phyloP scores from a whole-genome alignment of 2,113 vertebrate species.

The Melozone crissalis region DNA sequence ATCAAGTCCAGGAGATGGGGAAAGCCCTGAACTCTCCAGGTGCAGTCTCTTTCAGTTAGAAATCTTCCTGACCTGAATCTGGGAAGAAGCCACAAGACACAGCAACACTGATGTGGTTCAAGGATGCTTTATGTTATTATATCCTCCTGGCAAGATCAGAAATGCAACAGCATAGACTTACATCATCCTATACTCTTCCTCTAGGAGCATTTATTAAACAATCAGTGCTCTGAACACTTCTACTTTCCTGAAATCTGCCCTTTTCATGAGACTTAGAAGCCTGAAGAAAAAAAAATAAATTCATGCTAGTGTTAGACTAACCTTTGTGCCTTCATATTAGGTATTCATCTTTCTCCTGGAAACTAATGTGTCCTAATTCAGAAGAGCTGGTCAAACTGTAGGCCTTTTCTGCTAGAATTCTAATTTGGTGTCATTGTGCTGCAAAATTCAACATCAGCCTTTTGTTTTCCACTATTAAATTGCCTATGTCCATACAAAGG shows the following conservation, averaged over 20 bases:
- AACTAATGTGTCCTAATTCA: background rate
- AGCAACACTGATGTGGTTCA: background rate
- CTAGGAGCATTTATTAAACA: background rate
- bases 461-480: background rate
- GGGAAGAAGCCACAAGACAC: background rate
- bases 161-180: background rate
- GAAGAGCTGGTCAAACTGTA: background rate
- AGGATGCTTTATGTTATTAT: background rate
- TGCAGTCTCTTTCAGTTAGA: constrained; percentile 22
- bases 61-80: constrained; percentile 55
- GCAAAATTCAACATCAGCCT: background rate
- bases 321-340: background rate
- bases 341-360: background rate
- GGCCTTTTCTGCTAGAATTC: background rate
- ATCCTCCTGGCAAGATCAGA: background rate
- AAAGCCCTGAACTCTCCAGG: background rate
- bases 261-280: background rate
- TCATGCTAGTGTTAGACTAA: background rate
- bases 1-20: constrained; percentile 72
- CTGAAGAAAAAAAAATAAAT: constrained; percentile 1
- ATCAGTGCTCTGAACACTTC: background rate
- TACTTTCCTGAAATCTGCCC: background rate
- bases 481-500: background rate
- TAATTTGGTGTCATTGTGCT: background rate
- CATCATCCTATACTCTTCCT: background rate